Conservation (phyloP, 2,113 vertebrate genomes). For the Scartelaos histophorus region DNA sequence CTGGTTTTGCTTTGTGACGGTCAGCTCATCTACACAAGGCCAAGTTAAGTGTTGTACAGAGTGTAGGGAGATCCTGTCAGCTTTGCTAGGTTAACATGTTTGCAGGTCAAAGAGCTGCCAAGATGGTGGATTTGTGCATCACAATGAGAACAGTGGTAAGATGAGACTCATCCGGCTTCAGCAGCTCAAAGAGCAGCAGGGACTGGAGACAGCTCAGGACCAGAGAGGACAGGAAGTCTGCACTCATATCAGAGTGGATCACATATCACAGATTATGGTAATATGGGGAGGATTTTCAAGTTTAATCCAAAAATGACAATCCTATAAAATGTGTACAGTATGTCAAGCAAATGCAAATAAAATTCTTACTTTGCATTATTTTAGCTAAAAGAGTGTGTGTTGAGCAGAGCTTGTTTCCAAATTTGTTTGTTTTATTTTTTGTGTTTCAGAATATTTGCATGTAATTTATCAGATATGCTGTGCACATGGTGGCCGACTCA, state of each 20-base stretch:
- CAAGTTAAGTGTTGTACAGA: constrained; percentile 20
- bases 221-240: constrained; percentile 18
- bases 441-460: not conserved
- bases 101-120: constrained; percentile 62
- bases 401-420: not conserved
- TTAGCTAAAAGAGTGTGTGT: not conserved
- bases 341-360: not conserved
- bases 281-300: constrained; percentile 1
- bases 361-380: not conserved
- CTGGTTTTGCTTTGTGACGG: constrained; percentile 2
- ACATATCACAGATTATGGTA: constrained; percentile 3
- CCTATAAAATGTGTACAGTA: not conserved
- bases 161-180: constrained; percentile 72
- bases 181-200: constrained; percentile 48
- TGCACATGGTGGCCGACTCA: not conserved
- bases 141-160: constrained; percentile 68
- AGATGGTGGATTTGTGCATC: constrained; percentile 64
- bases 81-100: constrained; percentile 54
- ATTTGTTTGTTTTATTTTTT: not conserved
- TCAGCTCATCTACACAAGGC: not conserved
- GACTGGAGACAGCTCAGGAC: constrained; percentile 56
- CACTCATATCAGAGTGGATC: constrained; percentile 1
- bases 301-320: constrained; percentile 12
- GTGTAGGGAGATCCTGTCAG: constrained; percentile 56
- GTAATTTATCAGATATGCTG: not conserved